Evolutionary conservation across 2,113 vertebrate species (phyloP).

Genomic region (Dunckerocampus dactyliophorus): DNA sequence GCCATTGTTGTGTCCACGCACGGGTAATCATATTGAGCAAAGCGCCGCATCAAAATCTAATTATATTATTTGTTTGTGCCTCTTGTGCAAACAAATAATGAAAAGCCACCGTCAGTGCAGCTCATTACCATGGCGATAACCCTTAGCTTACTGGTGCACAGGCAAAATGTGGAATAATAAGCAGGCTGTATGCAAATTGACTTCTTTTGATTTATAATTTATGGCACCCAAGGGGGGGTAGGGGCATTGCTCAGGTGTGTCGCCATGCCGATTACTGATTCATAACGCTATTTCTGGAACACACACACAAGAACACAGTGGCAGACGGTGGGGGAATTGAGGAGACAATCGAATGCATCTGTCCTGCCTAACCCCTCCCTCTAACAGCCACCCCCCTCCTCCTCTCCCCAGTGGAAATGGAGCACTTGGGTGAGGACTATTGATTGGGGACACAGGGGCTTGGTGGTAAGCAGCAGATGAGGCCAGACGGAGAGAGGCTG

Average conservation of each 20-base stretch:
- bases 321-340: slow-evolving; percentile 71
- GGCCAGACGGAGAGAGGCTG: slow-evolving; percentile 52
- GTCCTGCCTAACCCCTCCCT: slow-evolving; percentile 54
- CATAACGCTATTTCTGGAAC: slow-evolving; percentile 64
- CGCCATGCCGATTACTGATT: slow-evolving; percentile 78
- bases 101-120: slow-evolving; percentile 73
- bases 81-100: slow-evolving; percentile 64
- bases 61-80: slow-evolving; percentile 71
- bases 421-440: slow-evolving; percentile 74
- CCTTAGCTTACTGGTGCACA: slow-evolving; percentile 66
- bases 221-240: slow-evolving; percentile 74
- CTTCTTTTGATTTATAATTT: slow-evolving; percentile 81
- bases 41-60: slow-evolving; percentile 72
- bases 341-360: slow-evolving; percentile 77
- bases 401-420: slow-evolving; percentile 70
- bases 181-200: slow-evolving; percentile 75
- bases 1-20: slow-evolving; percentile 52
- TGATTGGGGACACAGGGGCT: slow-evolving; percentile 72
- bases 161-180: slow-evolving; percentile 73
- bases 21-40: slow-evolving; percentile 36
- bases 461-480: slow-evolving; percentile 71
- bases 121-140: slow-evolving; percentile 75
- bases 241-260: slow-evolving; percentile 80
- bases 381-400: slow-evolving; percentile 29
- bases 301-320: slow-evolving; percentile 43